phyloP scores from a whole-genome alignment of 1,140 invertebrate species.

The Cryptotermes secundus region DNA sequence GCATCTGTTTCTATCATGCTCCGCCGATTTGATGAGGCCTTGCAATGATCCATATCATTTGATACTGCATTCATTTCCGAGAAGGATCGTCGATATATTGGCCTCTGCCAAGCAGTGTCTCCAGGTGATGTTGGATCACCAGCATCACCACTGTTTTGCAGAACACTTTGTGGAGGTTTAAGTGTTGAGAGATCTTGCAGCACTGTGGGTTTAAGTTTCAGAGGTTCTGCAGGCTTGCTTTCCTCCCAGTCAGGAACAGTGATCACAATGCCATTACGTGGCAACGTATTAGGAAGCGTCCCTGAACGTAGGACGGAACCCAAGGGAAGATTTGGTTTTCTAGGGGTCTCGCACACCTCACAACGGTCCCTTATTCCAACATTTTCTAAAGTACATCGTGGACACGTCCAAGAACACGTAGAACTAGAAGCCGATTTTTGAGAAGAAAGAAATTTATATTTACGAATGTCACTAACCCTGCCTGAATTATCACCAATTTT shows the following conservation, averaged over 20 bases:
- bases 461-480: slow-evolving; percentile 43
- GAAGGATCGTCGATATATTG: slow-evolving; percentile 51
- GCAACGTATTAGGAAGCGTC: slow-evolving; percentile 35
- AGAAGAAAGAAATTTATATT: slow-evolving; percentile 41
- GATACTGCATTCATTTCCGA: slow-evolving; percentile 51
- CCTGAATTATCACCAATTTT: slow-evolving; percentile 32
- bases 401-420: slow-evolving; percentile 58
- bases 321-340: slow-evolving; percentile 43
- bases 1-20: slow-evolving; percentile 63
- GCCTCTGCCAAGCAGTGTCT: slow-evolving; percentile 39
- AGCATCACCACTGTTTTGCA: neutral
- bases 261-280: slow-evolving; percentile 54
- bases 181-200: neutral
- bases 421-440: slow-evolving; percentile 45
- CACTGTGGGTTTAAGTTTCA: neutral
- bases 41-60: slow-evolving; percentile 43
- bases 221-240: slow-evolving; percentile 43
- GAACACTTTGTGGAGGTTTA: neutral
- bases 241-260: slow-evolving; percentile 53
- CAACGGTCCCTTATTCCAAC: slow-evolving; percentile 53
- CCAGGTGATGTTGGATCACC: neutral
- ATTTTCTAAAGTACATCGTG: slow-evolving; percentile 60
- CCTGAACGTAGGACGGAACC: slow-evolving; percentile 37
- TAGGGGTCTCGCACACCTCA: slow-evolving; percentile 63
- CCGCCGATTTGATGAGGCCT: slow-evolving; percentile 47